Percentiles rank a stretch among this genome's conserved stretches.
phyloP scores from a whole-genome alignment of 2,888 invertebrate genomes.

The Latrodectus hesperus region DNA sequence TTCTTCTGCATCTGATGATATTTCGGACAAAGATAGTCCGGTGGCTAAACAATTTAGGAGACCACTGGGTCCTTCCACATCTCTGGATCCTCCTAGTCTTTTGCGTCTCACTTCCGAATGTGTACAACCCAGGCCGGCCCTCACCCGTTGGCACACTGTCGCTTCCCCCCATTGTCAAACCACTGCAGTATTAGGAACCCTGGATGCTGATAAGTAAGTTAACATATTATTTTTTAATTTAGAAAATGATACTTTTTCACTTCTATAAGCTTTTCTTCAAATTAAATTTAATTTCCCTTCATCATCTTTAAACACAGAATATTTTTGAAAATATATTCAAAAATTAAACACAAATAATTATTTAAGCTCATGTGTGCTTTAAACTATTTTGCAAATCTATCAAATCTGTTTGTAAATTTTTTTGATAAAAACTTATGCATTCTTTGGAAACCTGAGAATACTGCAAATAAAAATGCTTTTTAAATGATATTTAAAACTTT shows the following conservation, averaged over 20 bases:
- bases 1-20: slow-evolving; percentile 49
- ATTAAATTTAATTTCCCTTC: no score
- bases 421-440: no score
- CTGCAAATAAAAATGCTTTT: no score
- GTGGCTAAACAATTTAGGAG: slow-evolving; percentile 32
- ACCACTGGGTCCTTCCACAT: slow-evolving; percentile 60
- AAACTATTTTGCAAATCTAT: no score
- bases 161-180: slow-evolving; percentile 53
- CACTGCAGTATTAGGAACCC: slow-evolving; percentile 28
- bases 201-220: slow-evolving; percentile 46
- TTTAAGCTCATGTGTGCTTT: no score
- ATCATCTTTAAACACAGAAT: no score
- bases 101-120: slow-evolving; percentile 54
- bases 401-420: no score
- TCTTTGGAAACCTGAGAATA: no score
- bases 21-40: slow-evolving; percentile 19
- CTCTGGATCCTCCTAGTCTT: slow-evolving; percentile 50
- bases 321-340: no score
- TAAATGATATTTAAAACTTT: no score
- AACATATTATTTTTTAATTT: background rate
- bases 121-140: slow-evolving; percentile 50
- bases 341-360: no score
- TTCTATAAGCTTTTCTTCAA: no score
- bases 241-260: background rate
- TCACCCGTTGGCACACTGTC: slow-evolving; percentile 65